phyloP scores from a whole-genome alignment of 2,113 vertebrate species.

The Lamprologus callipterus region DNA sequence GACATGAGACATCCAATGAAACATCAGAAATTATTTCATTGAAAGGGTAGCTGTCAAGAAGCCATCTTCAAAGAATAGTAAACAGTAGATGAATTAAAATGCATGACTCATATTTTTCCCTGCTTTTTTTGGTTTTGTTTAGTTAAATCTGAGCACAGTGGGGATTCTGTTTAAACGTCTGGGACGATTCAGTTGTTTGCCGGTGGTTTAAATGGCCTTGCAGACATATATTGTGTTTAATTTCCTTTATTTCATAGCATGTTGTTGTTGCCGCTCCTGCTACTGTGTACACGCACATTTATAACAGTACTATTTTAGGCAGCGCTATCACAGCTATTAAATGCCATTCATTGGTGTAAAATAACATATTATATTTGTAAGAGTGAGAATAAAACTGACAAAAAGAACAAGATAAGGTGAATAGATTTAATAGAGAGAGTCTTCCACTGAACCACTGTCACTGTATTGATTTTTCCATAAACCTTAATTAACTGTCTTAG shows the following conservation, averaged over 20 bases:
- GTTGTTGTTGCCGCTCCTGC: neutral
- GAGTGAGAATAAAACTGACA: neutral
- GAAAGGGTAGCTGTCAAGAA: neutral
- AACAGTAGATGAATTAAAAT: neutral
- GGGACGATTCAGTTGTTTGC: neutral
- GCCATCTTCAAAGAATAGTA: neutral
- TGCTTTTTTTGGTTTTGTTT: neutral
- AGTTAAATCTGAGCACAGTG: neutral
- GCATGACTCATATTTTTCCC: slow-evolving; percentile 27
- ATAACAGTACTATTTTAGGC: neutral
- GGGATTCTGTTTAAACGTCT: slow-evolving; percentile 19
- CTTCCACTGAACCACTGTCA: slow-evolving; percentile 23
- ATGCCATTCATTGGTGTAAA: neutral
- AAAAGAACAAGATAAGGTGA: neutral
- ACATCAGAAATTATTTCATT: neutral
- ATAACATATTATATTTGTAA: neutral
- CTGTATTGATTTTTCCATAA: slow-evolving; percentile 54
- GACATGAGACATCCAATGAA: neutral
- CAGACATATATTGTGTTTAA: neutral
- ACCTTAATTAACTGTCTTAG: slow-evolving; percentile 51
- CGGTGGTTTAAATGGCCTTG: neutral
- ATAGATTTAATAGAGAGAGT: slow-evolving; percentile 5
- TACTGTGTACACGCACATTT: neutral
- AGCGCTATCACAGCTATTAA: neutral
- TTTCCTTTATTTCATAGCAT: neutral